Evolutionary conservation across 2,797 vertebrate species (phyloP), one percentile per base, ranked within the genome.

Genomic region (Halcyon chelicuti): DNA sequence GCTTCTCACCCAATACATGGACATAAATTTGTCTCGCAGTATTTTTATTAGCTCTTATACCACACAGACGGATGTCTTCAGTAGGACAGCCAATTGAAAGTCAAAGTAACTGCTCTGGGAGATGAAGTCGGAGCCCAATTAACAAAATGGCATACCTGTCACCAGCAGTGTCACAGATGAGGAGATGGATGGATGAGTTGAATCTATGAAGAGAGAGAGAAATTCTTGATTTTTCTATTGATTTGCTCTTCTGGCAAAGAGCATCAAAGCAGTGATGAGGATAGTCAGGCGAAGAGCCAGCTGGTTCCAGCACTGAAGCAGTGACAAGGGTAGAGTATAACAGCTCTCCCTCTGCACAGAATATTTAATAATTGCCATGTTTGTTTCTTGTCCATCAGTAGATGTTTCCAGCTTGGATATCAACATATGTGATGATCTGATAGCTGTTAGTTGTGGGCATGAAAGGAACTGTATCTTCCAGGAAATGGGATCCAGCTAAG

Each of bases 131-230:
- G 40, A 79, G 58, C 7, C 62, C 37, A 22, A 4, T 66, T 72
- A 86, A 86, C 13, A 62, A 83, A 88, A 58, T 2, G 8, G 10
- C 86, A 70, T 96, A 96, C 92, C 93, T 95, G 93, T 78, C 79
- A 90, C 57, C 39, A 57, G 42, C 49, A 42, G 61, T 16, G 31
- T 40, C 42, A 73, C n/a, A 28, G 76, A 65, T 9, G 92, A 90
- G 82, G 85, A 88, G 63, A 6, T 14, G 21, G 40, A 35, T 55
- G 72, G 37, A 61, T 51, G 37, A 88, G 14, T 7, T 2, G 25
- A 81, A 92, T 35, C 92, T 97, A 21, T 18, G n/a, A 74, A 91
- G 54, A 92, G n/a, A 92, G n/a, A 95, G 49, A 96, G n/a, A 78
- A 63, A 83, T 18, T 61, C 20, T 51, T 91, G 23, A 68, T 83